Base-by-base conservation (phyloP, 2,888 invertebrate species). In the Drosophila mulleri region DNA sequence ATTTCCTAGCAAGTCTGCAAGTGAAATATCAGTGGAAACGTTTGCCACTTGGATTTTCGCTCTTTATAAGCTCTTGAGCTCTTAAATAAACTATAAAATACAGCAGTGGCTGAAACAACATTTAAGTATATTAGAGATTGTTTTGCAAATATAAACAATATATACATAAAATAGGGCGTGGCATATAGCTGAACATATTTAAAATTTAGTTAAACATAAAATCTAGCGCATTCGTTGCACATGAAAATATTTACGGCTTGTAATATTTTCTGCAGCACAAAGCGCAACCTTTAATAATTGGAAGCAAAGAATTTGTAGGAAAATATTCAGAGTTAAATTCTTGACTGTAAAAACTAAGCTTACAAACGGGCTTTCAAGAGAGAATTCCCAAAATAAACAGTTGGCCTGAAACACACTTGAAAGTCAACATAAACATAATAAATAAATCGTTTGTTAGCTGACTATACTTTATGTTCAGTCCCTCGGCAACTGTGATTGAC, bases 401-500 rank as follows among this genome's bases (percentile, higher is more conserved):
- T 39, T 29, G 9, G 5, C 26, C n/a, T 16, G 16, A n/a, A 29
- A 18, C 23, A 48, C 29, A 32, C 12, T 50, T 18, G 18, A 32
- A 29, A 18, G 12, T 12, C 12, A 32, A 29, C 48, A n/a, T 1
- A 29, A 47, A 50, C 18, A 32, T 32, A 32, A 12, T 18, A 32
- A 12, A 18, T 32, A 50, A 18, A 50, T 32, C 18, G 1, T 32
- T 32, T 32, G 32, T 20, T 32, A 18, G 29, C 41, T n/a, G 26
- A 11, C 18, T 41, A 41, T n/a, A 54, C n/a, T 41, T 18, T 18
- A 26, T 26, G 6, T n/a, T 14, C 4, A 8, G 14, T 18, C 8
- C 26, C 41, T 1, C 26, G 23, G 14, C n/a, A 14, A 16, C 5
- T 9, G 20, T 39, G 57, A 57, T 69, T 56, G 50, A 67, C 69